phyloP scores from a whole-genome alignment of 2,888 invertebrate genomes.

The Syrista parreyssii region DNA sequence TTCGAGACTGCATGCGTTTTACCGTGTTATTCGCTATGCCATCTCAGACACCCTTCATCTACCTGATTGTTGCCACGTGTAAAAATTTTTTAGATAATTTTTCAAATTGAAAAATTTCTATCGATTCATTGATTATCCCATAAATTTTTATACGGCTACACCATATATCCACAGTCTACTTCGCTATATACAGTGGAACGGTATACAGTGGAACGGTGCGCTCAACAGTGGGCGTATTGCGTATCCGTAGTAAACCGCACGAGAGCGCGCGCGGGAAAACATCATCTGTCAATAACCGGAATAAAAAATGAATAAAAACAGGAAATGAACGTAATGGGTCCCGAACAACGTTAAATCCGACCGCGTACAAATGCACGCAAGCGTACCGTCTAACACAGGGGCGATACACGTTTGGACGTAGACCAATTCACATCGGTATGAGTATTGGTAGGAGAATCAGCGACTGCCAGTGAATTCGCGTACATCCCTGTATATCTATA shows the following conservation, averaged over 20 bases:
- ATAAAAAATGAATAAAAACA: slow-evolving; percentile 30
- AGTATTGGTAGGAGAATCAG: not conserved
- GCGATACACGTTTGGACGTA: not conserved
- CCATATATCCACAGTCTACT: not conserved
- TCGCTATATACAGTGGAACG: too few relatives aligned
- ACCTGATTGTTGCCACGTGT: not conserved
- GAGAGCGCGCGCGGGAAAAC: slow-evolving; percentile 37
- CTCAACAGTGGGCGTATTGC: not conserved
- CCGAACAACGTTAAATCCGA: slow-evolving; percentile 20
- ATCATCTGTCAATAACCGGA: slow-evolving; percentile 49
- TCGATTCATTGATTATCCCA: not conserved
- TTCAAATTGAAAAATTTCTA: not conserved
- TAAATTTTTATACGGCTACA: not conserved
- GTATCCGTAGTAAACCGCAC: not conserved
- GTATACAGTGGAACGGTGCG: not conserved
- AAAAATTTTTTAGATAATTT: not conserved
- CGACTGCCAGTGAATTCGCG: not conserved
- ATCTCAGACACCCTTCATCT: not conserved
- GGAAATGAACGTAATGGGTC: slow-evolving; percentile 20
- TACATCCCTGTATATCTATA: not conserved
- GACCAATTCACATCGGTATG: not conserved
- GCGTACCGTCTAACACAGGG: not conserved
- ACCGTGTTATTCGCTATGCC: not conserved
- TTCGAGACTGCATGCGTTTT: not conserved
- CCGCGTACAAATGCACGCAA: slow-evolving; percentile 4